Conservation (phyloP, 1,140 invertebrate genomes). For the Nylanderia fulva region DNA sequence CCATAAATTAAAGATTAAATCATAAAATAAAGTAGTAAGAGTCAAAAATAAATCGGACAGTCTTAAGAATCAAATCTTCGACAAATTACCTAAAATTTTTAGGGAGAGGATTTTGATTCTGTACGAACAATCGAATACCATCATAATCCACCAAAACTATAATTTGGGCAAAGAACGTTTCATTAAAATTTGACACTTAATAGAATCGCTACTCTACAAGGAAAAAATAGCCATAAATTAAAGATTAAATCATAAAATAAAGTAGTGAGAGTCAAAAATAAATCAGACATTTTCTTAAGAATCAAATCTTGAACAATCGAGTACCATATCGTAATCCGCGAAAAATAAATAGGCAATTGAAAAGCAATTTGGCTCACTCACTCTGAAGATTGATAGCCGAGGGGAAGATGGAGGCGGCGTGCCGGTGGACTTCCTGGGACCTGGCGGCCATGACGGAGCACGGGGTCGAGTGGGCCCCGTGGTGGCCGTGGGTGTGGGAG, state of each 20-base stretch:
- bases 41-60: not conserved
- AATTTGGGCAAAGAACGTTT: no score
- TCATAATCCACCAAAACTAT: not conserved
- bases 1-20: not conserved
- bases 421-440: conserved; percentile 86
- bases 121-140: not conserved
- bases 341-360: no score
- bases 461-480: conserved; percentile 83
- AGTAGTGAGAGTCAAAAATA: not conserved
- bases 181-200: no score
- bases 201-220: not conserved
- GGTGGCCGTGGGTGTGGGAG: conserved; percentile 86
- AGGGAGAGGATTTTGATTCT: no score
- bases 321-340: no score
- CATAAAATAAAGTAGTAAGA: not conserved
- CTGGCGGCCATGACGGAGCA: conserved; percentile 88
- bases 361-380: no score
- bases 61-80: no score
- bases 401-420: conserved; percentile 88
- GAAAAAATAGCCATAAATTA: not conserved
- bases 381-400: conserved; percentile 89
- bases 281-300: not conserved
- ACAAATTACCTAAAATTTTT: no score
- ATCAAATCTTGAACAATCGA: not conserved
- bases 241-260: not conserved